phyloP scores from a whole-genome alignment of 2,888 invertebrate species.

The Tanypteryx hageni region DNA sequence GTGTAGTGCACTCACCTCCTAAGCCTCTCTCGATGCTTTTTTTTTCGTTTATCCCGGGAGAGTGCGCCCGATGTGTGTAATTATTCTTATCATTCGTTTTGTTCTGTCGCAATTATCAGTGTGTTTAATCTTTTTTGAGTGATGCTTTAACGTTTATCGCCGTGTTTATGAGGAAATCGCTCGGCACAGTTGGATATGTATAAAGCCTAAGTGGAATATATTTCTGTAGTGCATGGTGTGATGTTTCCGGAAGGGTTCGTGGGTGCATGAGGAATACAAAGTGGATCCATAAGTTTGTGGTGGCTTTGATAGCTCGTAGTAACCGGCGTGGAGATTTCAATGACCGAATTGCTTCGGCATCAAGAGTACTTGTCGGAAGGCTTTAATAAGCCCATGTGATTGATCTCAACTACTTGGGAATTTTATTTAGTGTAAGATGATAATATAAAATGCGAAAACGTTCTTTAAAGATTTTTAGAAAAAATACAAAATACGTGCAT shows the following conservation, averaged over 20 bases:
- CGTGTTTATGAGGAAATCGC: background rate
- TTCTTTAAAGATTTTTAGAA: too few species aligned
- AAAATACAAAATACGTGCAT: too few species aligned
- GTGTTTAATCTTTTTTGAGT: background rate
- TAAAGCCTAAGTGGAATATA: background rate
- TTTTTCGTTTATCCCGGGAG: background rate
- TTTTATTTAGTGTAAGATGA: too few species aligned
- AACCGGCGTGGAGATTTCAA: too few species aligned
- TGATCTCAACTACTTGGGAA: too few species aligned
- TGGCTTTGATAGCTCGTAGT: too few species aligned
- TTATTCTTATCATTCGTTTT: background rate
- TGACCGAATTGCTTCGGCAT: too few species aligned
- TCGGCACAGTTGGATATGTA: background rate
- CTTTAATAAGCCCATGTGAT: too few species aligned
- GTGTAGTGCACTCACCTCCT: slow-evolving; percentile 6
- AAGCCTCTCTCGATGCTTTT: background rate
- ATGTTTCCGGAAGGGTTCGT: background rate
- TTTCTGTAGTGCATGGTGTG: too few species aligned
- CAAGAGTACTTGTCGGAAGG: too few species aligned
- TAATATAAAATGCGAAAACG: too few species aligned
- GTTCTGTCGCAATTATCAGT: background rate
- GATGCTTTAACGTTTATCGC: background rate
- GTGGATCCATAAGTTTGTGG: too few species aligned
- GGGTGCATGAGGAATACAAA: background rate
- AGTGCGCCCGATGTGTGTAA: background rate